Conservation (phyloP, 2,888 invertebrate species). For the Cybosia mesomella region DNA sequence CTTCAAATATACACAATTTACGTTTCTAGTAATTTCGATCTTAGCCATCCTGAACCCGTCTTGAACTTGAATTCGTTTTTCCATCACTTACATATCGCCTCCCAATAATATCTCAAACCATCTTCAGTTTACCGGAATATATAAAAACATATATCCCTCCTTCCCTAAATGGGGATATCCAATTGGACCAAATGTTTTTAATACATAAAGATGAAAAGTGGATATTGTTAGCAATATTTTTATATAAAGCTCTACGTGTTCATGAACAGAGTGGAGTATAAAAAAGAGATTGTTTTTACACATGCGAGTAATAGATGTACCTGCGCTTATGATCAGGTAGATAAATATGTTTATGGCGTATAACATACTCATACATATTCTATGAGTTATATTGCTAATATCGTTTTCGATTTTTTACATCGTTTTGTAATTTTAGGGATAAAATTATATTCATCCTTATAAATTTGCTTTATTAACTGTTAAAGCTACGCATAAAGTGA, state of each 20-base stretch:
- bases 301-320: constrained; percentile 29
- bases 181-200: constrained; percentile 55
- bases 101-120: constrained; percentile 44
- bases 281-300: constrained; percentile 47
- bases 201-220: constrained; percentile 55
- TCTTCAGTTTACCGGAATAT: constrained; percentile 27
- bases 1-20: background rate
- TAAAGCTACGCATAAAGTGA: too few species aligned
- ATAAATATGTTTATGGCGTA: constrained; percentile 43
- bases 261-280: constrained; percentile 38
- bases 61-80: constrained; percentile 38
- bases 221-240: constrained; percentile 48
- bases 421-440: too few species aligned
- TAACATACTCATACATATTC: constrained; percentile 23
- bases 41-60: constrained; percentile 14
- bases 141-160: constrained; percentile 46
- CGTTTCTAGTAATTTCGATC: constrained; percentile 9
- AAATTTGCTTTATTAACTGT: too few species aligned
- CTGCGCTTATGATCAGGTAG: constrained; percentile 30
- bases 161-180: constrained; percentile 48
- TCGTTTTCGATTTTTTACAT: constrained; percentile 23
- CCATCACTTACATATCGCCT: constrained; percentile 23
- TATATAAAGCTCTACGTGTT: constrained; percentile 46
- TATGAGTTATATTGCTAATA: constrained; percentile 19
- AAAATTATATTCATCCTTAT: too few species aligned